phyloP scores from a whole-genome alignment of 2,113 vertebrate genomes.

The Silurus meridionalis region DNA sequence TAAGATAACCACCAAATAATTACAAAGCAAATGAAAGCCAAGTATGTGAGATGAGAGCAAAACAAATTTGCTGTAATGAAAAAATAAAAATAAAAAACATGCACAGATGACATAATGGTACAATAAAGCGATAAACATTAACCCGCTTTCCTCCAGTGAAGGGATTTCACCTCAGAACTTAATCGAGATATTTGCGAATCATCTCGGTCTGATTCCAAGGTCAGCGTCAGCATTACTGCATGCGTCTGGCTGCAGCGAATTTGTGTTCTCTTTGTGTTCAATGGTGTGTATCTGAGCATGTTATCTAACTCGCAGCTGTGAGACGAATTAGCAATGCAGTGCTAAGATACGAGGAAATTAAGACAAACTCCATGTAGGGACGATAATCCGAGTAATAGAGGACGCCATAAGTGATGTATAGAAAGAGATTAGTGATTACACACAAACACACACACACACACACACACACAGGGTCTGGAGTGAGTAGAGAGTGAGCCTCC shows the following conservation, averaged over 20 bases:
- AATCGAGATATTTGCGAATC: not conserved
- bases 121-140: not conserved
- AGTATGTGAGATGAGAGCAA: not conserved
- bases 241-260: not conserved
- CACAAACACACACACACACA: not conserved
- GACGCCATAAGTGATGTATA: not conserved
- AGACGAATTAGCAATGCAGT: not conserved
- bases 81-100: not conserved
- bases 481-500: not conserved
- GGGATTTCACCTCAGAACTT: not conserved
- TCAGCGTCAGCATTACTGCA: not conserved
- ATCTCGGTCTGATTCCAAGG: not conserved
- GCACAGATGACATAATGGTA: not conserved
- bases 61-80: not conserved
- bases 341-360: not conserved
- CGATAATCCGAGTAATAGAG: not conserved
- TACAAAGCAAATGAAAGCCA: not conserved
- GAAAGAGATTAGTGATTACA: not conserved
- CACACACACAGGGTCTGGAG: not conserved
- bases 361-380: slow-evolving; percentile 5
- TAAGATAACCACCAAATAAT: not conserved
- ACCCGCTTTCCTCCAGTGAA: not conserved
- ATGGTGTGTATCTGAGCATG: not conserved
- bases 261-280: not conserved
- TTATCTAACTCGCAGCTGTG: not conserved